Evolutionary conservation across 1,140 invertebrate genomes (phyloP).

Genomic region (Heliconius hewitsoni): DNA sequence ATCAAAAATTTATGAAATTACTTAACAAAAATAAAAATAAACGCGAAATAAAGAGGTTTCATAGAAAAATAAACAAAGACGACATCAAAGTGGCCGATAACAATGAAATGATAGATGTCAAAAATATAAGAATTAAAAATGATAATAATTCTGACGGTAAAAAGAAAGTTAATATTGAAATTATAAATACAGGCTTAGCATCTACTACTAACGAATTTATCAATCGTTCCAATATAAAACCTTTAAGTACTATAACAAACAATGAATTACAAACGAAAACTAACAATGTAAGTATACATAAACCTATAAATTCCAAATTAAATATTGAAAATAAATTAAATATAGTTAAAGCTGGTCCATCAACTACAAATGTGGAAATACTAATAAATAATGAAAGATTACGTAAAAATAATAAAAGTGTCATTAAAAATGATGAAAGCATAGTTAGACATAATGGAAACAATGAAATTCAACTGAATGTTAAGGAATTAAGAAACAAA

Average conservation of each 20-base stretch:
- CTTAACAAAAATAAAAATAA: conserved; percentile 32
- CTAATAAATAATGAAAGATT: background rate
- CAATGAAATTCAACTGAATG: conserved; percentile 15
- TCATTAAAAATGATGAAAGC: background rate
- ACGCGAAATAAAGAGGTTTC: conserved; percentile 32
- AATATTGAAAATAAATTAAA: conserved; percentile 26
- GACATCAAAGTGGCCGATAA: conserved; percentile 50
- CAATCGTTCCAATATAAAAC: conserved; percentile 30
- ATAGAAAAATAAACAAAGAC: conserved; percentile 54
- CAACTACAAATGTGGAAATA: conserved; percentile 26
- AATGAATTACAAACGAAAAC: conserved; percentile 12
- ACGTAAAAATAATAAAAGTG: no score
- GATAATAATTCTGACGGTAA: conserved; percentile 14
- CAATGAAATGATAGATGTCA: conserved; percentile 29
- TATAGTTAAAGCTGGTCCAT: conserved; percentile 22
- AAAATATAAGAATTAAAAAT: conserved; percentile 19
- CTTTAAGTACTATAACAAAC: conserved; percentile 13
- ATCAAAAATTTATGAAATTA: conserved; percentile 25
- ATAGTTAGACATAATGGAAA: background rate
- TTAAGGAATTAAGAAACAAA: conserved; percentile 34
- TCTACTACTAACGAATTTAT: conserved; percentile 86
- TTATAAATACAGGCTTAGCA: conserved; percentile 84
- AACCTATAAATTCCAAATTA: conserved; percentile 18
- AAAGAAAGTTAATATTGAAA: conserved; percentile 75
- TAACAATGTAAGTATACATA: background rate